Evolutionary conservation across 1,140 invertebrate species (phyloP), one percentile per base, ranked within the genome.

Genomic region (Neodiprion pinetum): DNA sequence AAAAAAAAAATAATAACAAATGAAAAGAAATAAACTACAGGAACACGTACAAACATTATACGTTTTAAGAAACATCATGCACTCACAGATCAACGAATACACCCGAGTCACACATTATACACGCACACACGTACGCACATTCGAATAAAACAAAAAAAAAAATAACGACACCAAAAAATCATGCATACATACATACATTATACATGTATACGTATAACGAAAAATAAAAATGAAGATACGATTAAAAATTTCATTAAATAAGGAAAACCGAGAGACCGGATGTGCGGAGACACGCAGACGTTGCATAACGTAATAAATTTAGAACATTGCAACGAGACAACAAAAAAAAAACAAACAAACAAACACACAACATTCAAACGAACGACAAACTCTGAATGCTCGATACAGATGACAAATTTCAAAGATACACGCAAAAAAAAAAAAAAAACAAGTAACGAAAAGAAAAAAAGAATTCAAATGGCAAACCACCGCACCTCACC

Each of bases 1-100:
- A n/a, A 77, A 71, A 76, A 75, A 21, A 74, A 61, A 78, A 78
- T 67, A 72, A 70, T 50, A 28, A 66, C 66, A 71, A 69, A 75
- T 79, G 81, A 76, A 74, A 79, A 69, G 28, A 79, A 71, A 72
- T 79, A 76, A 75, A 74, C 67, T 74, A 75, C 74, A 73, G n/a
- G 72, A 66, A 77, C 70, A 66, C 66, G 72, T 72, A 72, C 40
- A 40, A 73, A 76, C 71, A 76, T 67, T 79, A 76, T 74, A 78
- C 78, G 78, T 74, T 75, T 76, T 79, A 80, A 66, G 74, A 68
- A 74, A 74, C 72, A 71, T 67, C 49, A 75, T 67, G 73, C 68
- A 76, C 67, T 76, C 79, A 84, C 28, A 40, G 28, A 40, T 40
- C 28, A 40, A 40, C 28, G 28, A 40, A 40, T 40, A 40, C 28